A percentile compares a stretch with the other conserved stretches of the same genome.
phyloP scores from a whole-genome alignment of 2,888 invertebrate genomes.

The Cosmorhoe ocellata region DNA sequence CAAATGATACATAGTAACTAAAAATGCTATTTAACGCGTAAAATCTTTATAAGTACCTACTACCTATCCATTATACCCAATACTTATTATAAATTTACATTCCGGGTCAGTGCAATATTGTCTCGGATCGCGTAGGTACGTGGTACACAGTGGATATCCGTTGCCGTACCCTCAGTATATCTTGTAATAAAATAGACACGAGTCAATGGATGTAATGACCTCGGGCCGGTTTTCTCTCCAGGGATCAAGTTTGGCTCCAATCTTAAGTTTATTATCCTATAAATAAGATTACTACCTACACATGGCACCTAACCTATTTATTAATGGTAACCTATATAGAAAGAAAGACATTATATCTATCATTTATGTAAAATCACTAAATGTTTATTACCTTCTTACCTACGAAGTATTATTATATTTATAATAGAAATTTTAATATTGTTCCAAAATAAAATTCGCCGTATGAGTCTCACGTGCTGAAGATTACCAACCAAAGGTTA shows the following conservation, averaged over 20 bases:
- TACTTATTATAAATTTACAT: conserved; percentile 10
- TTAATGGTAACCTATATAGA: conserved; percentile 14
- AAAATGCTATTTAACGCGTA: no score
- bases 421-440: no score
- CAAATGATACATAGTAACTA: no score
- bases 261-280: conserved; percentile 53
- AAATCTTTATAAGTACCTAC: no score
- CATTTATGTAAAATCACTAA: not conserved
- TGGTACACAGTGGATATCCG: conserved; percentile 18
- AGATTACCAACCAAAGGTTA: no score
- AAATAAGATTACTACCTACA: conserved; percentile 28
- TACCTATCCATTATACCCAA: no score
- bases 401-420: no score
- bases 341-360: not conserved
- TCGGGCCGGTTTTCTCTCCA: conserved; percentile 42
- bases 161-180: conserved; percentile 24
- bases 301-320: conserved; percentile 13
- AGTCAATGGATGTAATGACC: conserved; percentile 52
- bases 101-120: conserved; percentile 16
- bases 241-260: conserved; percentile 52
- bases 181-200: conserved; percentile 49
- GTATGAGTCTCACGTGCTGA: no score
- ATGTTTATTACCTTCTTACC: no score
- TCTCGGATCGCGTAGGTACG: conserved; percentile 14
- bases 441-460: no score